Evolutionary conservation across 2,797 vertebrate genomes (phyloP), one percentile per base, ranked within the genome.

Genomic region (Lagodon rhomboides): DNA sequence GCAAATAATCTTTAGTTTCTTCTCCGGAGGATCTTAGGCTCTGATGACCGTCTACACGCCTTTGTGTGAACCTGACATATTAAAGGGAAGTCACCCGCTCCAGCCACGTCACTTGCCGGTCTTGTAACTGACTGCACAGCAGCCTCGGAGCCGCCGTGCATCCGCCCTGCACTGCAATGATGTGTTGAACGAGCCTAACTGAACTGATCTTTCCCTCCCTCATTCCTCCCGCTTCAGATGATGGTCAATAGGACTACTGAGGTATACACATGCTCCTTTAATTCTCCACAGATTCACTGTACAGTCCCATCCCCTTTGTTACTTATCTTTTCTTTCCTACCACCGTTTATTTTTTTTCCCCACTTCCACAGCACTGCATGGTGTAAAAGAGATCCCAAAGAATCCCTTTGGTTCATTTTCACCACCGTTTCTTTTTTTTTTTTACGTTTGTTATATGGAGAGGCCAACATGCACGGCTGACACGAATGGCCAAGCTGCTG

Each of bases 161-260:
- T 27, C 38, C 47, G 27, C 47, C 47, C 67, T 55, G 2, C 47
- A 41, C 46, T 3, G 41, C 60, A 62, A 22, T 5, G 22, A 59
- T 84, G 74, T 87, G 67, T 77, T n/a, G 10, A 59, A 56, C 47
- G 3, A 84, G 50, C 65, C 86, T 94, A 92, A 95, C 97, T 91
- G 95, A 89, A 73, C 96, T 94, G 85, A 80, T 95, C 82, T 96
- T 95, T 95, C 96, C 96, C 95, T 96, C 92, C 94, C 94, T 95
- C 91, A 82, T 93, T 92, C 94, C 91, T 87, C 93, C 95, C 94
- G 97, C 97, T 92, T 95, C 98, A 99, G 98, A 99, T 99, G 98
- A 99, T 99, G 98, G 98, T 99, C 97, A 99, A 99, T 97, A 99
- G 98, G 95, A 99, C 98, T 86, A 99, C 98, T 68, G 98, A 99